Base-by-base conservation (phyloP, 2,888 invertebrate species). In the Metopia argyrocephala region DNA sequence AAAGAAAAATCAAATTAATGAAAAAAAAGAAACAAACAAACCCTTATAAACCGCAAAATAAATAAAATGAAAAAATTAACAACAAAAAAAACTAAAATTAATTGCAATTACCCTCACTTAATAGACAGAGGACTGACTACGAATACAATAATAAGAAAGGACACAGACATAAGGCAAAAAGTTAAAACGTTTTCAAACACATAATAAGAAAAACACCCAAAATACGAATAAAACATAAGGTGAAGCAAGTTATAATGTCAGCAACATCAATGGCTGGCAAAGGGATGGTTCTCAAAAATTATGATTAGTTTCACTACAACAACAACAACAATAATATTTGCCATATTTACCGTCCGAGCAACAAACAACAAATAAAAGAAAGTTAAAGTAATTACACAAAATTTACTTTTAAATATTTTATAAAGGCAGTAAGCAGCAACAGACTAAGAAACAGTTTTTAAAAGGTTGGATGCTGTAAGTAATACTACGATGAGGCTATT, bases 51-150 rank as follows among this genome's bases (percentile, higher is more conserved):
- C 78, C 81, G 69, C 81, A 78, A 78, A 70, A 76, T 31, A 79
- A 73, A 79, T 76, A 79, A 57, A 61, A 61, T n/a, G n/a, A 48
- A 78, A 80, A 82, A 83, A 81, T 69, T 65, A 59, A 71, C 78
- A 81, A 82, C 84, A 85, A 84, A 84, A 78, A 69, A 78, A 59
- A 69, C 28, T 78, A 74, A 78, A 81, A 84, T 85, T 85, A 85
- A 85, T 85, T 85, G 83, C 83, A 85, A 84, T 85, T 85, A 85
- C 85, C 84, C 83, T 68, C 83, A 84, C 83, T 83, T 83, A 82
- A 70, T 52, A 15, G 31, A 25, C 3, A 28, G n/a, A 18, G n/a
- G 18, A 56, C 15, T 15, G 15, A 61, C 25, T 5, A 18, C 15
- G 9, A 18, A 54, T 6, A 38, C 38, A 38, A n/a, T n/a, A n/a